Conservation (phyloP, 1,140 invertebrate species). For the Aphelenchoides fujianensis region DNA sequence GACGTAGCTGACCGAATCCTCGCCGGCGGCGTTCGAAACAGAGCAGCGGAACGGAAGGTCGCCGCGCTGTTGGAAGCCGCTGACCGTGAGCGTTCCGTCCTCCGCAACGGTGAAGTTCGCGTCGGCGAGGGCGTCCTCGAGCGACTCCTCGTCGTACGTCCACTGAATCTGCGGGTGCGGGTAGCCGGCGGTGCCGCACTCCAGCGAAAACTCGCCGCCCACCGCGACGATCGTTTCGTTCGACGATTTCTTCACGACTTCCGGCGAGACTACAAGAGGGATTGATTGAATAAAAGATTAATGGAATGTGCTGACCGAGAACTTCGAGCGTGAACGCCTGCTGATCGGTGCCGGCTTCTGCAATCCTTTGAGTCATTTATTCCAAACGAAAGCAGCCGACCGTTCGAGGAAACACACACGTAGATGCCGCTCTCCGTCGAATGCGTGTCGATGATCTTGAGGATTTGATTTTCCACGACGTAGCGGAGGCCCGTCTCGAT, state of each 20-base stretch:
- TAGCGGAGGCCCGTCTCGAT: conserved; percentile 57
- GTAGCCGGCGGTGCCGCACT: conserved; percentile 49
- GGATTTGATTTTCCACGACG: conserved; percentile 35
- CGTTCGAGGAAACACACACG: conserved; percentile 53
- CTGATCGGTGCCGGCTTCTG: conserved; percentile 57
- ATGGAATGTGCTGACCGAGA: conserved; percentile 42
- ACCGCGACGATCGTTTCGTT: conserved; percentile 44
- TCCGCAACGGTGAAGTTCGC: conserved; percentile 22
- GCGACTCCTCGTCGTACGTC: conserved; percentile 48
- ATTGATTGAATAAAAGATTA: too few relatives aligned
- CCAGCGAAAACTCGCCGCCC: conserved; percentile 41
- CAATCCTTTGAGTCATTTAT: neutral
- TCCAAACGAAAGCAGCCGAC: neutral
- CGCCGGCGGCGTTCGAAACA: conserved; percentile 51
- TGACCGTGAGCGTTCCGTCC: conserved; percentile 39
- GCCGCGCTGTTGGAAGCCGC: conserved; percentile 30
- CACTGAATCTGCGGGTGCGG: conserved; percentile 53
- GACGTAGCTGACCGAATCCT: conserved; percentile 38
- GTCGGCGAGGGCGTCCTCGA: conserved; percentile 32
- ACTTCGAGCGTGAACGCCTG: conserved; percentile 61
- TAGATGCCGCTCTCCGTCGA: conserved; percentile 60
- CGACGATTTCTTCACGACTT: conserved; percentile 35
- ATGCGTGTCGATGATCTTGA: conserved; percentile 51
- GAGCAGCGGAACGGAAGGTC: conserved; percentile 42
- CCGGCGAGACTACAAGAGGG: conserved; percentile 53